Conservation (phyloP, 2,113 vertebrate genomes). For the Bagarius yarrelli region DNA sequence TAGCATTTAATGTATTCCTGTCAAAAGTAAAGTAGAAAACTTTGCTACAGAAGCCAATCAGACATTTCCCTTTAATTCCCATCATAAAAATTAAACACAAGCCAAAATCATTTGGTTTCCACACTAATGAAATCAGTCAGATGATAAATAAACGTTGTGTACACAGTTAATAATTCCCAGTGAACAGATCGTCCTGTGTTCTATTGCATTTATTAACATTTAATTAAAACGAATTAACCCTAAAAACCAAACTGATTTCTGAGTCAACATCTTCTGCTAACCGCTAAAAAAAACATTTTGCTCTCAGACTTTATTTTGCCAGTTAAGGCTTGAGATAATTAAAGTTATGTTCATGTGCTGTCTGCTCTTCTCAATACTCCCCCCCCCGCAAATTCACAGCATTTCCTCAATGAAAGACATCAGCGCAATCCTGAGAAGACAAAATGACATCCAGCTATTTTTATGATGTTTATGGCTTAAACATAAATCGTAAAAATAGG, state of each 20-base stretch:
- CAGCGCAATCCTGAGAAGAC: not conserved
- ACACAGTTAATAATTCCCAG: too few species aligned
- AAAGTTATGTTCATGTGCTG: not conserved
- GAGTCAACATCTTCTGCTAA: too few species aligned
- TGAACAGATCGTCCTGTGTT: too few species aligned
- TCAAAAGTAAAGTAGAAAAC: not conserved
- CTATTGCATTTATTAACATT: too few species aligned
- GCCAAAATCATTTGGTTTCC: not conserved
- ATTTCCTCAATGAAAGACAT: not conserved
- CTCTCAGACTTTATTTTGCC: not conserved
- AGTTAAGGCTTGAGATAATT: constrained; percentile 5
- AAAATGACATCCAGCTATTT: not conserved
- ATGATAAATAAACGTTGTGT: too few species aligned
- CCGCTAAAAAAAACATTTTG: not conserved
- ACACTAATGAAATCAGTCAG: not conserved
- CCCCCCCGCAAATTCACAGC: not conserved
- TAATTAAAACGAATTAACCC: not conserved
- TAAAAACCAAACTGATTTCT: too few species aligned
- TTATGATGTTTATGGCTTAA: not conserved
- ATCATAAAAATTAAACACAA: not conserved
- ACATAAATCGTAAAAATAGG: not conserved
- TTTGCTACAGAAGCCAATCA: not conserved
- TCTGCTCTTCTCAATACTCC: not conserved
- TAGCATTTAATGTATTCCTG: not conserved
- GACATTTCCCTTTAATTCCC: not conserved